phyloP scores from a whole-genome alignment of 2,888 invertebrate species.

The Buathra laborator region DNA sequence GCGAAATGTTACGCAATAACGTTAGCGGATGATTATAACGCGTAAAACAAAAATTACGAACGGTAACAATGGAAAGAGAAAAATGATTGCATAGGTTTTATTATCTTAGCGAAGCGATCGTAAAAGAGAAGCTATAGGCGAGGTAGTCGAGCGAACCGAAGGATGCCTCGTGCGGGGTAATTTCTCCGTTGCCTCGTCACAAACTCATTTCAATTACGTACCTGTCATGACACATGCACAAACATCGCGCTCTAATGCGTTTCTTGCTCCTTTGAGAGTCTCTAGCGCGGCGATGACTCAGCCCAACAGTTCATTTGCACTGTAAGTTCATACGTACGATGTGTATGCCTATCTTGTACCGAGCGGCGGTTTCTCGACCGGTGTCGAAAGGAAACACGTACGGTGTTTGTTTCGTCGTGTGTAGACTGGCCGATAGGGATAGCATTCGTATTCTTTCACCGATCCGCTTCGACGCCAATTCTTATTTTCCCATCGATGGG shows the following conservation, averaged over 20 bases:
- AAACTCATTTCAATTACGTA: constrained; percentile 72
- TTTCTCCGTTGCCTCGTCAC: constrained; percentile 65
- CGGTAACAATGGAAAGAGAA: constrained; percentile 12
- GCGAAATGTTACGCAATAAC: neutral
- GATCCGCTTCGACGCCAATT: neutral
- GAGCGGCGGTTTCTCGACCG: constrained; percentile 8
- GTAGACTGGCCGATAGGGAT: constrained; percentile 18
- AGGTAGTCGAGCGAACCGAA: constrained; percentile 32
- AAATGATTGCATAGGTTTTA: constrained; percentile 57
- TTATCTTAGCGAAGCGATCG: constrained; percentile 58
- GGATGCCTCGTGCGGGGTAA: constrained; percentile 58
- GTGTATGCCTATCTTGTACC: neutral
- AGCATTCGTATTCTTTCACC: constrained; percentile 43
- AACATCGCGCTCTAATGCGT: constrained; percentile 70
- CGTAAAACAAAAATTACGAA: constrained; percentile 19
- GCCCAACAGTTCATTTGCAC: constrained; percentile 69
- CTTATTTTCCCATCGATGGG: constrained; percentile 19
- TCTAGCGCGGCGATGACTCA: constrained; percentile 66
- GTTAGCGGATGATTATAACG: neutral
- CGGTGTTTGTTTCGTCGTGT: constrained; percentile 10
- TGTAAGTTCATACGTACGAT: constrained; percentile 25
- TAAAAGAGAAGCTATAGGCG: constrained; percentile 25
- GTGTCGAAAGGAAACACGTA: constrained; percentile 57
- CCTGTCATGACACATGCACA: constrained; percentile 70
- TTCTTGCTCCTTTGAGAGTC: constrained; percentile 68